A percentile compares a stretch with the other conserved stretches of the same genome.
Evolutionary conservation across 2,888 invertebrate species (phyloP).

Genomic region (Galeruca laticollis): DNA sequence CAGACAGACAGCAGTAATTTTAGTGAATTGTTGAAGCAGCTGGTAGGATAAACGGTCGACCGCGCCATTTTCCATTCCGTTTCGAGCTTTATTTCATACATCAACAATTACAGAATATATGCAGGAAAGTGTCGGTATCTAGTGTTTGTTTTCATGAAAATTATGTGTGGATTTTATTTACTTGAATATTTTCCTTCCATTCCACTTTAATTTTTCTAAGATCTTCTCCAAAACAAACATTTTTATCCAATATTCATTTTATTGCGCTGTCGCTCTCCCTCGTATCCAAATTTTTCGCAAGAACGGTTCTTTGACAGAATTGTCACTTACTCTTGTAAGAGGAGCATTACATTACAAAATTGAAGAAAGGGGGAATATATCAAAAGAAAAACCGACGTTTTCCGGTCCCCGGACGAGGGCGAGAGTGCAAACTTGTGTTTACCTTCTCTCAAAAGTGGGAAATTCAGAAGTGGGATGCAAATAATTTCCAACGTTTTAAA

Average conservation of each 20-base stretch:
- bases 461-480: conserved; percentile 26
- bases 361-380: conserved; percentile 45
- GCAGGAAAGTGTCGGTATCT: not conserved
- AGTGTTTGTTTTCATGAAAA: not conserved
- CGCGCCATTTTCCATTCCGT: conserved; percentile 24
- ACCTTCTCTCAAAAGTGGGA: conserved; percentile 27
- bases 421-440: conserved; percentile 38
- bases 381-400: conserved; percentile 38
- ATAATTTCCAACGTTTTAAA: conserved; percentile 35
- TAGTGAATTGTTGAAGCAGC: conserved; percentile 30
- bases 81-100: conserved; percentile 32
- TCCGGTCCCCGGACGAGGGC: conserved; percentile 17
- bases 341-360: conserved; percentile 49
- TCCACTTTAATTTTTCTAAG: no score
- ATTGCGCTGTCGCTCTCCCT: conserved; percentile 15
- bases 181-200: no score
- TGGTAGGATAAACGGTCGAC: conserved; percentile 28
- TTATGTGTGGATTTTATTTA: no score
- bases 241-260: no score
- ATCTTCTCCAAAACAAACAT: no score
- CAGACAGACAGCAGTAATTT: conserved; percentile 2
- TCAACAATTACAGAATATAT: conserved; percentile 32
- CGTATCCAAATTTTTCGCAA: conserved; percentile 42
- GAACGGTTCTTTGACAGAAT: conserved; percentile 40
- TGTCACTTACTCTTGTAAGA: conserved; percentile 44